Percentiles rank a stretch among this genome's conserved stretches.
phyloP scores from a whole-genome alignment of 2,888 invertebrate genomes.

The Spilosoma lubricipeda region DNA sequence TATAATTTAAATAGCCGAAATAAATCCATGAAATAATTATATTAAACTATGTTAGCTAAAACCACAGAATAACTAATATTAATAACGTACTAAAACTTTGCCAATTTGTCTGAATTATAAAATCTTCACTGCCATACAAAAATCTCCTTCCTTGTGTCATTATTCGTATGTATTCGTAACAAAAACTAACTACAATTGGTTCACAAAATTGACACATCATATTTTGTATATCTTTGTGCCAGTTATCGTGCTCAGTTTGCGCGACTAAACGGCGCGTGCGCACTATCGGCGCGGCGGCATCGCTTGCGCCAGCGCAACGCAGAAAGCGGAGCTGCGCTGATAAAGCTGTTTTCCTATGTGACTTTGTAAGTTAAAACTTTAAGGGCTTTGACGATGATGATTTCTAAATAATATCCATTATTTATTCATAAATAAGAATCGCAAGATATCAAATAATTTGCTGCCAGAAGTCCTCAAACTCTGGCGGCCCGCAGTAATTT shows the following conservation, averaged over 20 bases:
- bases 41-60: too few relatives aligned
- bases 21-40: too few relatives aligned
- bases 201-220: background rate
- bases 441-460: too few relatives aligned
- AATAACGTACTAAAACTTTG: too few relatives aligned
- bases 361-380: constrained; percentile 10
- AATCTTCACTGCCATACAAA: background rate
- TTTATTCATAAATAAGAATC: too few relatives aligned
- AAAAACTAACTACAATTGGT: background rate
- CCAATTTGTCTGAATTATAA: background rate
- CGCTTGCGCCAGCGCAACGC: constrained; percentile 46
- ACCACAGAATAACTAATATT: too few relatives aligned
- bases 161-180: background rate
- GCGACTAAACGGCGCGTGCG: constrained; percentile 59
- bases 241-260: constrained; percentile 48
- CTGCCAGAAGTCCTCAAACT: too few relatives aligned
- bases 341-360: constrained; percentile 30
- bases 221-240: constrained; percentile 15
- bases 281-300: constrained; percentile 54
- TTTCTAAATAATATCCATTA: background rate
- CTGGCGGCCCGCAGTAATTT: too few relatives aligned
- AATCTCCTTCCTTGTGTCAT: background rate
- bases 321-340: constrained; percentile 53
- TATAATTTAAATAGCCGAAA: too few relatives aligned
- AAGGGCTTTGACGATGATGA: background rate